These are phyloP conservation scores for Okamejei kenojei DNA, from an alignment of 2,797 vertebrate species.

Conservation along the genomic window DNA sequence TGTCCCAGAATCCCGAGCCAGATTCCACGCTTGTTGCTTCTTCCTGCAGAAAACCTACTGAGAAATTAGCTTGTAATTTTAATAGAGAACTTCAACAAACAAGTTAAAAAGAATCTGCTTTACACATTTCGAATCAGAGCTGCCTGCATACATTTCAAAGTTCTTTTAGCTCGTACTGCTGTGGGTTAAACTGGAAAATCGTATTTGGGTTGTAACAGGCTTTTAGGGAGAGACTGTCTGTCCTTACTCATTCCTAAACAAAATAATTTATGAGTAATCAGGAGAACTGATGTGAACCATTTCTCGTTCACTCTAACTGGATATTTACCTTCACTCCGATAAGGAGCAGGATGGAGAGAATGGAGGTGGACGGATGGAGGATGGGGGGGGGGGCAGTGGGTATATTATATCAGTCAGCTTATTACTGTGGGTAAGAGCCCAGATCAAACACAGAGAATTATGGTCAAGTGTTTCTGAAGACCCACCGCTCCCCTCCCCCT, in stretches of 20 bases:
- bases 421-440: not conserved
- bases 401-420: not conserved
- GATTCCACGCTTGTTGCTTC: not conserved
- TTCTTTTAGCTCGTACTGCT: not conserved
- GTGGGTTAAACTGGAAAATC: not conserved
- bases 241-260: not conserved
- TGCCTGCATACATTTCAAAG: not conserved
- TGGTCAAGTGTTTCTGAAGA: not conserved
- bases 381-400: no score
- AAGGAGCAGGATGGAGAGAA: not conserved
- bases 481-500: not conserved
- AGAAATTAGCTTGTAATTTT: not conserved
- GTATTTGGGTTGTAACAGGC: not conserved
- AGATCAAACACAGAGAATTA: not conserved
- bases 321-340: not conserved
- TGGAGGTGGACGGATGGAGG: not conserved
- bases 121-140: not conserved
- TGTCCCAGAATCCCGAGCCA: constrained; percentile 20
- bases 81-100: not conserved
- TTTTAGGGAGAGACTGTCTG: not conserved
- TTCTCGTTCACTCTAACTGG: not conserved
- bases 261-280: not conserved
- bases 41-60: not conserved
- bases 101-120: not conserved
- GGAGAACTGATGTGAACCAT: not conserved